Percentiles rank a stretch among this genome's conserved stretches.
Evolutionary conservation across 2,113 vertebrate species (phyloP).

Genomic region (Mus musculus): DNA sequence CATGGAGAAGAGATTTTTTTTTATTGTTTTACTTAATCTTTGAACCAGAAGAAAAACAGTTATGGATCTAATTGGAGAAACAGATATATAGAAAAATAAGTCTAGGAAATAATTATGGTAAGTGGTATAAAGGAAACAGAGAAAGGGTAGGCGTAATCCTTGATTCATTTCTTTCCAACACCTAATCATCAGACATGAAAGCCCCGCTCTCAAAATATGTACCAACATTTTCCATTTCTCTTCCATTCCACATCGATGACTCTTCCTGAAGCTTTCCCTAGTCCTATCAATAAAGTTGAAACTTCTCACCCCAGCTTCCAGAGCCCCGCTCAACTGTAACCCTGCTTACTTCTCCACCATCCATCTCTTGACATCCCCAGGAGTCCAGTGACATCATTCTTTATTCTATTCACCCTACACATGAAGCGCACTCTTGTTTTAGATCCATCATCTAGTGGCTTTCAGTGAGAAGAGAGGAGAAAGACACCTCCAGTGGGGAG

Average conservation of each 20-base stretch:
- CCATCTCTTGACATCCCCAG: background rate
- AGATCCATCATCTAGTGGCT: background rate
- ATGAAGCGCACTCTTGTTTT: background rate
- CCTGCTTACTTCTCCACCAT: background rate
- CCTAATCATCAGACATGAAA: background rate
- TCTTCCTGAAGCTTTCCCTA: background rate
- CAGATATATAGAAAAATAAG: background rate
- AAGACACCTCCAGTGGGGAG: accelerated
- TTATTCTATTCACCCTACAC: background rate
- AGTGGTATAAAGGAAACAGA: conserved; percentile 15
- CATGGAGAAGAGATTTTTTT: background rate
- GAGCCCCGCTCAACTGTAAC: background rate
- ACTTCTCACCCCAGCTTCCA: background rate
- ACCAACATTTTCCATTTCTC: background rate
- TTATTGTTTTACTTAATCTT: background rate
- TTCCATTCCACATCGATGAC: background rate
- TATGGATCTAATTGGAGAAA: background rate
- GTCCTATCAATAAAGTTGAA: too few species aligned
- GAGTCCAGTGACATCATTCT: background rate
- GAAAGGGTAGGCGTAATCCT: background rate
- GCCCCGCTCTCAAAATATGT: background rate
- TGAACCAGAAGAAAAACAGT: background rate
- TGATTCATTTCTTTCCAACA: conserved; percentile 26
- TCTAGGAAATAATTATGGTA: conserved; percentile 18
- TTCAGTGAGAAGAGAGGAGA: background rate